phyloP scores from a whole-genome alignment of 2,888 invertebrate species.

The Drosophila subquinaria region DNA sequence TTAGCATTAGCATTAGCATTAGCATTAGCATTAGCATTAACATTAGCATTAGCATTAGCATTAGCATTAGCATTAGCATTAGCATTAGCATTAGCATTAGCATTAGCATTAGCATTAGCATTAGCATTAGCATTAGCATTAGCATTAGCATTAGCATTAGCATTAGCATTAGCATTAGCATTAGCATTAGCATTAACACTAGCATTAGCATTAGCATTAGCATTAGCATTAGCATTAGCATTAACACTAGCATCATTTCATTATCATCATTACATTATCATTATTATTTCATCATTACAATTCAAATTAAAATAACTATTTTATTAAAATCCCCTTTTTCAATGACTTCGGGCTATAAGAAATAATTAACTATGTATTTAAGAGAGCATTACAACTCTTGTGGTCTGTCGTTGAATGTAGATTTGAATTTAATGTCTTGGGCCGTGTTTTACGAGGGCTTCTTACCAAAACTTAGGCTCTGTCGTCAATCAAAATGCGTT shows the following conservation, averaged over 20 bases:
- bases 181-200: constrained; percentile 4
- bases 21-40: neutral
- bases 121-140: constrained; percentile 1
- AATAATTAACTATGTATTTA: constrained; percentile 18
- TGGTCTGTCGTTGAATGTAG: constrained; percentile 1
- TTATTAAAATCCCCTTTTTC: neutral
- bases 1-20: neutral
- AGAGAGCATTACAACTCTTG: constrained; percentile 10
- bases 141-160: neutral
- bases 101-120: neutral
- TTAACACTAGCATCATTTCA: neutral
- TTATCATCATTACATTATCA: neutral
- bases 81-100: neutral
- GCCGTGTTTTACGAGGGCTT: constrained; percentile 50
- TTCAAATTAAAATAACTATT: no score
- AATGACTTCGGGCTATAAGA: constrained; percentile 2
- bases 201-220: neutral
- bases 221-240: neutral
- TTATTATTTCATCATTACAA: neutral
- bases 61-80: neutral
- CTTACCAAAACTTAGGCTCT: constrained; percentile 59
- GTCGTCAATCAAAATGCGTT: constrained; percentile 70
- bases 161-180: neutral
- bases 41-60: neutral
- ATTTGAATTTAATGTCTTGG: constrained; percentile 26